Conservation (phyloP, 2,888 invertebrate species). For the Poecilobothrus nobilitatus region DNA sequence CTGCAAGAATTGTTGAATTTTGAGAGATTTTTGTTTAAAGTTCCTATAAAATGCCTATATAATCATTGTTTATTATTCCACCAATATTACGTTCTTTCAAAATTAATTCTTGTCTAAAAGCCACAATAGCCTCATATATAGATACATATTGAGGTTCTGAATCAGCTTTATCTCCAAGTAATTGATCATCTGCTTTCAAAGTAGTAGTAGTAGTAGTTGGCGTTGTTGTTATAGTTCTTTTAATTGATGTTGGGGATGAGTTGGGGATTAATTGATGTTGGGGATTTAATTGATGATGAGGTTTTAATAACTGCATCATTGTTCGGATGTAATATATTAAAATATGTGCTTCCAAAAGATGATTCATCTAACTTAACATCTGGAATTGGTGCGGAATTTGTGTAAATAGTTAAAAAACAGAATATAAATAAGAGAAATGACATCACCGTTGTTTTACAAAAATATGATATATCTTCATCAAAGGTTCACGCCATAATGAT, state of each 20-base stretch:
- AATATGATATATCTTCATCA: background rate
- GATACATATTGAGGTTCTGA: too few relatives aligned
- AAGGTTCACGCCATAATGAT: background rate
- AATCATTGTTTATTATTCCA: too few relatives aligned
- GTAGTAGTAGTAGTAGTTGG: background rate
- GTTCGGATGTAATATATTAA: slow-evolving; percentile 15
- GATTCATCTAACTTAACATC: background rate
- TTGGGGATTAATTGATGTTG: background rate
- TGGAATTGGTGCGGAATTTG: background rate
- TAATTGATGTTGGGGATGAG: background rate
- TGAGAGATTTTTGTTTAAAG: too few relatives aligned
- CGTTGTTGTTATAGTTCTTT: slow-evolving; percentile 11
- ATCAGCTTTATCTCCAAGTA: too few relatives aligned
- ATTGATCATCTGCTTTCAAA: too few relatives aligned
- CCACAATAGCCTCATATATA: too few relatives aligned
- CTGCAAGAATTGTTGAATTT: too few relatives aligned
- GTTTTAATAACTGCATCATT: slow-evolving; percentile 8
- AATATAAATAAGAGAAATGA: background rate
- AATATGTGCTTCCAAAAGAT: background rate
- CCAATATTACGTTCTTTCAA: too few relatives aligned
- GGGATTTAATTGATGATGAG: slow-evolving; percentile 4
- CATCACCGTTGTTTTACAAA: background rate
- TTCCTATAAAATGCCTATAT: too few relatives aligned
- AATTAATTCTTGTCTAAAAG: too few relatives aligned
- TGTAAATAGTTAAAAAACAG: background rate